Base-by-base conservation (phyloP, 2,888 invertebrate species). In the Aphidius colemani region DNA sequence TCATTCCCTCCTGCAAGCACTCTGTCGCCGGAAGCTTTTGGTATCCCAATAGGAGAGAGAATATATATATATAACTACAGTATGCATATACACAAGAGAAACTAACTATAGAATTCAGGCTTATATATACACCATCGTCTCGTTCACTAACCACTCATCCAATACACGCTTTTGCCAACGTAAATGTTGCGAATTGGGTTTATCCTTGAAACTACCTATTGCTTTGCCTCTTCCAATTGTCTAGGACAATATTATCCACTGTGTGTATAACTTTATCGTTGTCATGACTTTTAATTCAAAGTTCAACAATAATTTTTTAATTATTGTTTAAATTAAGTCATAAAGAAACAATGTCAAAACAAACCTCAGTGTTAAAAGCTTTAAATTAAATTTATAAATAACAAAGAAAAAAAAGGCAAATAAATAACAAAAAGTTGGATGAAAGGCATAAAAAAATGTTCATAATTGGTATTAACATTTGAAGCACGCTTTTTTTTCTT, bases 1-100 rank as follows among this genome's bases (percentile, higher is more conserved):
- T 81, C 81, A 78, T 79, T 73, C 63, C 46, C 67, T 58, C 9
- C 58, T 58, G 53, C 64, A 60, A 58, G 63, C 46, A 60, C 63
- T 59, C 63, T 18, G 65, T 61, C 53, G 61, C 59, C 50, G 44
- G 45, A 50, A 59, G 59, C 51, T 41, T 51, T 59, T 59, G 53
- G 55, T 49, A 49, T 60, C 63, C 66, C 56, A 63, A 30, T 5
- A 30, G 30, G 30, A 30, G 30, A 30, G 30, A 30, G 5, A 30
- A 30, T 30, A 30, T 30, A 30, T 18, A 44, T 18, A 18, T 18
- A 18, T 18, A 18, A 18, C 13, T 18, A 18, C 2, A 18, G 13
- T 18, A 18, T 18, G 13, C 18, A 57, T 57, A 46, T 46, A 45
- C 57, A 39, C 39, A 46, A 57, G 55, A 43, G 57, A 57, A 57